Evolutionary conservation across 1,140 invertebrate genomes (phyloP).

Genomic region (Pectinophora gossypiella): DNA sequence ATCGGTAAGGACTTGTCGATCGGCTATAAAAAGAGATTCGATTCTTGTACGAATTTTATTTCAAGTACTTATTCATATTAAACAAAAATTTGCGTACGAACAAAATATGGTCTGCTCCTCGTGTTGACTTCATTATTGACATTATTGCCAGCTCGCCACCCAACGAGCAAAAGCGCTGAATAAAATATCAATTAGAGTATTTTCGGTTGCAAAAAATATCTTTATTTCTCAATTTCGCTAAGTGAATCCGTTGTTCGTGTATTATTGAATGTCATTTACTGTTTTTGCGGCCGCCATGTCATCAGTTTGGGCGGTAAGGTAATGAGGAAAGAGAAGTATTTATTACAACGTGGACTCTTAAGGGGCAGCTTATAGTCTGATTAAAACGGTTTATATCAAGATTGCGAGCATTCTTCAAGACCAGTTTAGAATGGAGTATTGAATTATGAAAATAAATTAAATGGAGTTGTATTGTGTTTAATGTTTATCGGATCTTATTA

Average conservation of each 20-base stretch:
- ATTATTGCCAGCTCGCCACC: slow-evolving; percentile 60
- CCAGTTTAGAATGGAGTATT: background rate
- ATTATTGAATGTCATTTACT: slow-evolving; percentile 65
- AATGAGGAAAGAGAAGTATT: slow-evolving; percentile 63
- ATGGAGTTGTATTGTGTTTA: background rate
- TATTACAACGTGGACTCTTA: slow-evolving; percentile 46
- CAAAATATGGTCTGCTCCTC: slow-evolving; percentile 35
- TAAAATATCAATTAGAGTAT: slow-evolving; percentile 71
- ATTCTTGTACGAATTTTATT: too few species aligned
- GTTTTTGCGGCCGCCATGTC: slow-evolving; percentile 50
- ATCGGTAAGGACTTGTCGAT: too few species aligned
- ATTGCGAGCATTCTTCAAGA: background rate
- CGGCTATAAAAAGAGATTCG: too few species aligned
- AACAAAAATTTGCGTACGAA: slow-evolving; percentile 28
- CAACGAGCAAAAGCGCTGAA: slow-evolving; percentile 64
- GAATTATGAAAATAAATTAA: background rate
- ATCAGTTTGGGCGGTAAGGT: slow-evolving; percentile 64
- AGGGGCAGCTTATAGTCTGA: slow-evolving; percentile 19
- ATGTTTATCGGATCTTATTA: background rate
- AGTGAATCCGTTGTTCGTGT: slow-evolving; percentile 58
- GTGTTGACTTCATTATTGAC: slow-evolving; percentile 54
- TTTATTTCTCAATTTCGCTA: slow-evolving; percentile 71
- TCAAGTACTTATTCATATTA: too few species aligned
- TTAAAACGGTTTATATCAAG: background rate
- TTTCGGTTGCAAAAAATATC: slow-evolving; percentile 53